phyloP scores from a whole-genome alignment of 2,113 vertebrate genomes.

The Nyctereutes procyonoides region DNA sequence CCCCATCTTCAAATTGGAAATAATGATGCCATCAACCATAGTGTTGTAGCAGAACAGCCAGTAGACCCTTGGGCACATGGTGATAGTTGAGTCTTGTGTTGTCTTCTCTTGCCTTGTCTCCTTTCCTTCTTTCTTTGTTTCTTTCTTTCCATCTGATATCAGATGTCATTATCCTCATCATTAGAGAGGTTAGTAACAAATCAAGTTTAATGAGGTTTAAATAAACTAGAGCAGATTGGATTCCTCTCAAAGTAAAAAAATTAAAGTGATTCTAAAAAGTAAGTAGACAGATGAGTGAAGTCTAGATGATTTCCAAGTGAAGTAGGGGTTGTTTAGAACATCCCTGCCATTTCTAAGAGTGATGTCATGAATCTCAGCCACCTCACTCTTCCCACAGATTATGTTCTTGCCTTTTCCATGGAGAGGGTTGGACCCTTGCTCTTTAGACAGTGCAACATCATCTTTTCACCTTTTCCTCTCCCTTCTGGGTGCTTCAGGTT shows the following conservation, averaged over 20 bases:
- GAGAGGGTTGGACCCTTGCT: background rate
- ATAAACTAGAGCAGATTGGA: background rate
- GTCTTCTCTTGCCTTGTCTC: background rate
- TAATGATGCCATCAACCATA: background rate
- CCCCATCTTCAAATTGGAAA: background rate
- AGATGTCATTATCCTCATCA: background rate
- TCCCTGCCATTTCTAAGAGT: background rate
- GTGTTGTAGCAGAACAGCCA: background rate
- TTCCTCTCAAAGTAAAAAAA: constrained; percentile 8
- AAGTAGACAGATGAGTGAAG: background rate
- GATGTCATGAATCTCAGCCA: background rate
- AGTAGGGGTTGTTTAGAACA: background rate
- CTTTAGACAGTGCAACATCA: background rate
- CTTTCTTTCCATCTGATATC: background rate
- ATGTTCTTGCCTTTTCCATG: fast-evolving
- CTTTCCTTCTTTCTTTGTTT: no score
- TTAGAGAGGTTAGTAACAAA: background rate
- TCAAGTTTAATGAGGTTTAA: background rate
- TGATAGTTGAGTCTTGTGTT: background rate
- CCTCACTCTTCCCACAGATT: background rate
- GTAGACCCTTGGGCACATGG: background rate
- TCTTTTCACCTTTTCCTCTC: background rate
- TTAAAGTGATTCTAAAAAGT: background rate
- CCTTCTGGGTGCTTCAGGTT: background rate
- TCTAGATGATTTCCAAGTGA: background rate